Percentiles rank a stretch among this genome's conserved stretches.
Conservation (phyloP, 2,113 vertebrate species). For the Merops nubicus region DNA sequence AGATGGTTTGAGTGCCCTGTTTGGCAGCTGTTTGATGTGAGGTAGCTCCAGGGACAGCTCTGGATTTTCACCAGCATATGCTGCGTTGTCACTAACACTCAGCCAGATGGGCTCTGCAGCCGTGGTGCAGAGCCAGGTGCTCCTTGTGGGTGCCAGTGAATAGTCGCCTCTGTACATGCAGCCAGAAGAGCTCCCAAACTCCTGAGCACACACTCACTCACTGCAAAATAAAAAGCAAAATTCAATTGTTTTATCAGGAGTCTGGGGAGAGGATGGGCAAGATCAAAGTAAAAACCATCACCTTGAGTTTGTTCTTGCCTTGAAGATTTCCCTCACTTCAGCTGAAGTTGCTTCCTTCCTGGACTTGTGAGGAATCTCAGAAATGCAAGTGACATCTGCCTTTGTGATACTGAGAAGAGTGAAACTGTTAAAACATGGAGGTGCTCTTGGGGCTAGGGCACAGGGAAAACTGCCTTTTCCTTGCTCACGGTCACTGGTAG, state of each 20-base stretch:
- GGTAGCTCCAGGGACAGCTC: background rate
- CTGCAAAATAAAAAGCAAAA: background rate
- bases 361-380: background rate
- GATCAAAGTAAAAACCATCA: background rate
- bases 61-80: background rate
- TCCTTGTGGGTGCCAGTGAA: fast-evolving
- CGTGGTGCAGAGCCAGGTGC: background rate
- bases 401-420: fast-evolving
- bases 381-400: background rate
- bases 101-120: background rate
- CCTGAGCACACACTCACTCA: fast-evolving
- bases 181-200: background rate
- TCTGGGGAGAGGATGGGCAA: background rate
- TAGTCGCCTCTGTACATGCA: fast-evolving
- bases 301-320: constrained; percentile 1
- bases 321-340: background rate
- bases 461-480: background rate
- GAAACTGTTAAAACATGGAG: background rate
- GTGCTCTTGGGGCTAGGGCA: background rate
- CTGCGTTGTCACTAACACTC: background rate
- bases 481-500: background rate
- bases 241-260: background rate
- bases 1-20: background rate
- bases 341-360: background rate
- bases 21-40: background rate